phyloP scores from a whole-genome alignment of 1,140 invertebrate genomes.

The Drosophila eugracilis region DNA sequence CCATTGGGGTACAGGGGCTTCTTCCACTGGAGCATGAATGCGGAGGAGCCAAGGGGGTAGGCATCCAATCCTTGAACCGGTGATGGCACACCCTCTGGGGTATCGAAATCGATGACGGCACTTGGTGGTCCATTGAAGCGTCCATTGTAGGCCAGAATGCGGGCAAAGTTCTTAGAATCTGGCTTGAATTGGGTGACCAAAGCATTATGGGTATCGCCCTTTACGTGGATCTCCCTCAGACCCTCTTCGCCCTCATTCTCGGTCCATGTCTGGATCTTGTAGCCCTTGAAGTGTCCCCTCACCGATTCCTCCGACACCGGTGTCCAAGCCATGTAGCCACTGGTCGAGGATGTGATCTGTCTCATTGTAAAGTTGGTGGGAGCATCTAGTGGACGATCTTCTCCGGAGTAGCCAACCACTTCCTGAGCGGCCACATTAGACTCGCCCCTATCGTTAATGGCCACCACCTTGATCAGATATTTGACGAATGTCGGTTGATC shows the following conservation, averaged over 20 bases:
- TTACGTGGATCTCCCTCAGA: conserved; percentile 92
- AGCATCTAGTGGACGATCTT: conserved; percentile 93
- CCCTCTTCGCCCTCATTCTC: conserved; percentile 91
- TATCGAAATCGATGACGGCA: conserved; percentile 93
- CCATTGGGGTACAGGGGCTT: conserved; percentile 97
- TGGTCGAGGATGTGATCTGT: conserved; percentile 90
- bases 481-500: conserved; percentile 96
- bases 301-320: conserved; percentile 91
- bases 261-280: conserved; percentile 98
- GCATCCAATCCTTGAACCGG: conserved; percentile 93
- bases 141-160: conserved; percentile 96
- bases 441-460: conserved; percentile 95
- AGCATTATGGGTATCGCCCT: conserved; percentile 88
- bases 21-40: conserved; percentile 95
- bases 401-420: conserved; percentile 96
- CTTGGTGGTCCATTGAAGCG: conserved; percentile 95
- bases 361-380: conserved; percentile 94
- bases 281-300: conserved; percentile 96
- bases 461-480: conserved; percentile 96
- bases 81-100: conserved; percentile 96
- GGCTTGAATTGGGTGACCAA: conserved; percentile 95
- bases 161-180: conserved; percentile 94
- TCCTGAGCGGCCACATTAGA: conserved; percentile 93
- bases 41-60: conserved; percentile 94
- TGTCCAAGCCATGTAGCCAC: conserved; percentile 93